Conservation (phyloP, 2,113 vertebrate genomes). For the Cyprinodon tularosa region DNA sequence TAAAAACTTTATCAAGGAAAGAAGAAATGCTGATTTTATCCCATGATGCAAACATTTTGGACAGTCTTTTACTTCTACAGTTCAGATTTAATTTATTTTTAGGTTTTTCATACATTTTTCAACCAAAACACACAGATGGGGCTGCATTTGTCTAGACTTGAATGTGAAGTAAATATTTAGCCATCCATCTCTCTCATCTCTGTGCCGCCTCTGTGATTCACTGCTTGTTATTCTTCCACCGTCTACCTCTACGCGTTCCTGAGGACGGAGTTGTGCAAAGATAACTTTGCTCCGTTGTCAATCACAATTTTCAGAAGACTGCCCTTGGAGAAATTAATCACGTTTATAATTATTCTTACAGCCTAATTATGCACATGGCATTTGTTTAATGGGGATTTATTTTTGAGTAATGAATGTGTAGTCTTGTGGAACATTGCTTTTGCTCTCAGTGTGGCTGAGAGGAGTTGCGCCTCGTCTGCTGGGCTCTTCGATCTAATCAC, state of each 20-base stretch:
- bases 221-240: constrained; percentile 29
- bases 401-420: constrained; percentile 78
- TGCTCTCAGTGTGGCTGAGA: constrained; percentile 49
- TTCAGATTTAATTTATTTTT: background rate
- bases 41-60: too few species aligned
- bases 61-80: too few species aligned
- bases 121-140: background rate
- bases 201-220: constrained; percentile 33
- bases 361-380: constrained; percentile 76
- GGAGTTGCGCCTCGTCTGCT: constrained; percentile 42
- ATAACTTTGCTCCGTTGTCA: constrained; percentile 59
- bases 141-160: background rate
- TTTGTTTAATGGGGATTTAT: constrained; percentile 81
- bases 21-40: too few species aligned
- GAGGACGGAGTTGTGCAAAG: constrained; percentile 39
- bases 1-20: too few species aligned
- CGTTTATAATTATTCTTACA: constrained; percentile 75
- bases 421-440: constrained; percentile 81
- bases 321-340: constrained; percentile 71
- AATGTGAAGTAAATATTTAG: constrained; percentile 30
- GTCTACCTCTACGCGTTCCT: constrained; percentile 14
- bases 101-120: background rate
- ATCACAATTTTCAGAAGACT: constrained; percentile 70
- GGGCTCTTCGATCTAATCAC: constrained; percentile 66
- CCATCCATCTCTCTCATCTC: constrained; percentile 26